Evolutionary conservation across 2,888 invertebrate species (phyloP).

Genomic region (Dermolepida albohirtum): DNA sequence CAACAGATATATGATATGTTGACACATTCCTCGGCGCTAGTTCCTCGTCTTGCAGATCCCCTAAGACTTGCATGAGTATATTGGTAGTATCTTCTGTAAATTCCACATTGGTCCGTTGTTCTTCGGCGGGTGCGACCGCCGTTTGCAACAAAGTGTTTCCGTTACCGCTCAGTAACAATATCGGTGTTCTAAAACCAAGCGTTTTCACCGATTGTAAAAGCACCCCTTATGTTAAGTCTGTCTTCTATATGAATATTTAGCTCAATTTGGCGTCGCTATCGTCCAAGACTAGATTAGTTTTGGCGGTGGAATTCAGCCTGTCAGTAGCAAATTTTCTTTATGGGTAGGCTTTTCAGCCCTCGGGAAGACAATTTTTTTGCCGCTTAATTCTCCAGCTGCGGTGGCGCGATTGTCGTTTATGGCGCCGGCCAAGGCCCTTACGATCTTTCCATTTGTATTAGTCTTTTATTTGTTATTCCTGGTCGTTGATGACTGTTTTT

Average conservation of each 20-base stretch:
- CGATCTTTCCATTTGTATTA: conserved; percentile 57
- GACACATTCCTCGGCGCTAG: conserved; percentile 54
- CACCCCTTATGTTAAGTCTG: conserved; percentile 60
- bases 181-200: conserved; percentile 60
- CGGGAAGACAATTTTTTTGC: conserved; percentile 60
- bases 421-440: conserved; percentile 53
- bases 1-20: conserved; percentile 61
- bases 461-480: conserved; percentile 54
- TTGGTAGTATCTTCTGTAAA: conserved; percentile 48
- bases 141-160: conserved; percentile 61
- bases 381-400: conserved; percentile 53
- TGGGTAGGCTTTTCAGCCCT: conserved; percentile 58
- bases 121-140: conserved; percentile 55
- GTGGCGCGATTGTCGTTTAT: conserved; percentile 50
- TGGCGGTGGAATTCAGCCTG: conserved; percentile 48
- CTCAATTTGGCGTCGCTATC: conserved; percentile 58
- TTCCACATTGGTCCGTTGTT: conserved; percentile 49
- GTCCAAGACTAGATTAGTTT: conserved; percentile 56
- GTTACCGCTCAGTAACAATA: conserved; percentile 60
- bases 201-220: conserved; percentile 63
- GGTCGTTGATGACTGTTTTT: conserved; percentile 14
- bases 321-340: conserved; percentile 59
- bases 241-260: conserved; percentile 62
- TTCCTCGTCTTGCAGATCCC: conserved; percentile 58
- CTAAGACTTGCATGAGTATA: conserved; percentile 58